A percentile compares a stretch with the other conserved stretches of the same genome.
Conservation (phyloP, 2,797 vertebrate species). For the Champsocephalus gunnari region DNA sequence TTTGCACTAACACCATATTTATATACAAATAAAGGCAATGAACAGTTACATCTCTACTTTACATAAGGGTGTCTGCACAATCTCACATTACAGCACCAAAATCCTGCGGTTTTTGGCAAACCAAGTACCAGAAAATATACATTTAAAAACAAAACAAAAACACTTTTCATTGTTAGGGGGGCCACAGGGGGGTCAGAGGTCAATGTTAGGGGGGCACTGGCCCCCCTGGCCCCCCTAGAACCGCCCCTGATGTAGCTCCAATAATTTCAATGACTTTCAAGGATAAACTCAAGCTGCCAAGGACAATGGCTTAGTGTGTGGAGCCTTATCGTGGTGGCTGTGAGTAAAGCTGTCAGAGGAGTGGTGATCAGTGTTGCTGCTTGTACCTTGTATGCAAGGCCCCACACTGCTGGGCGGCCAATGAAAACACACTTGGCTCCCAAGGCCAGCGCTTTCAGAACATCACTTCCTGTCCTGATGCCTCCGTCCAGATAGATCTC, state of each 20-base stretch:
- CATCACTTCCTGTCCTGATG: conserved; percentile 92
- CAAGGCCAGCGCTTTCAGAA: conserved; percentile 93
- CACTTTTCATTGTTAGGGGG: no score
- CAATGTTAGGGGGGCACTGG: no score
- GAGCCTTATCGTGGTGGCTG: neutral
- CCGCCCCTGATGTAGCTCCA: neutral
- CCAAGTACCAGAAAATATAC: no score
- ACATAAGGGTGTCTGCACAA: no score
- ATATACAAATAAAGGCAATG: no score
- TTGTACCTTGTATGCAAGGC: conserved; percentile 93
- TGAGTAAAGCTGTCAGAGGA: neutral
- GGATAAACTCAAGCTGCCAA: neutral
- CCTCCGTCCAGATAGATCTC: conserved; percentile 97
- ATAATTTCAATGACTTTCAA: neutral
- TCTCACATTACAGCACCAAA: no score
- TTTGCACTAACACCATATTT: no score
- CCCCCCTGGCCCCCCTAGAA: no score
- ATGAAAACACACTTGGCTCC: conserved; percentile 96
- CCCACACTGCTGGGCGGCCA: conserved; percentile 94
- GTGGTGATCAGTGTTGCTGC: conserved; percentile 11
- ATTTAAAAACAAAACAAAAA: no score
- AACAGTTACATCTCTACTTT: no score
- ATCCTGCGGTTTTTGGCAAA: no score
- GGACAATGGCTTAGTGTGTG: neutral
- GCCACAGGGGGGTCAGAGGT: no score